Evolutionary conservation across 2,888 invertebrate species (phyloP).

Genomic region (Steromphala cineraria): DNA sequence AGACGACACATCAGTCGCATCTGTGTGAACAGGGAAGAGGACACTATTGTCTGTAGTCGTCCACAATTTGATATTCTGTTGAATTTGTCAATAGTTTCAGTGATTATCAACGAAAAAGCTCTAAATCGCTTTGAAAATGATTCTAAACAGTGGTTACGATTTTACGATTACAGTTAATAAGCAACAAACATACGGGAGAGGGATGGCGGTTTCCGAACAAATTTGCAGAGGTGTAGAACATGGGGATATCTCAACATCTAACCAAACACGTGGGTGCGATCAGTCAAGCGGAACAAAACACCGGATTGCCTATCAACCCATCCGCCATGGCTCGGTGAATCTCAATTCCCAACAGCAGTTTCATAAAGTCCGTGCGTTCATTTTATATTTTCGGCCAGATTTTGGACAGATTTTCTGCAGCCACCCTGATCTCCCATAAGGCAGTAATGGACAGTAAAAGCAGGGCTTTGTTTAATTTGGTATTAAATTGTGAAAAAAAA

Average conservation of each 20-base stretch:
- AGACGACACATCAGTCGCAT: slow-evolving; percentile 12
- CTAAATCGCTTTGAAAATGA: no score
- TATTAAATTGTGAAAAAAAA: no score
- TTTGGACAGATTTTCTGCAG: slow-evolving; percentile 1
- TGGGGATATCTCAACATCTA: no score
- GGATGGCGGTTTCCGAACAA: no score
- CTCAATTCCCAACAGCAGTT: not conserved
- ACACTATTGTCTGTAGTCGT: slow-evolving; percentile 12
- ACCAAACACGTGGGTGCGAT: no score
- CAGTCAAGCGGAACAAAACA: not conserved
- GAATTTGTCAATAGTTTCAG: slow-evolving; percentile 10
- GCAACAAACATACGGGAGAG: no score
- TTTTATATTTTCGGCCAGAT: not conserved
- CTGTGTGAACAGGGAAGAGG: not conserved
- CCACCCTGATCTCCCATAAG: not conserved
- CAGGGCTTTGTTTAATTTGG: not conserved
- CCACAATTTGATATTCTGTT: slow-evolving; percentile 9
- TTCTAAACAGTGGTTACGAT: no score
- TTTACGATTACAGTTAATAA: no score
- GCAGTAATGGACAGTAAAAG: no score
- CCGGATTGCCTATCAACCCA: not conserved
- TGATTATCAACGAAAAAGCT: not conserved
- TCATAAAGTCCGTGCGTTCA: not conserved
- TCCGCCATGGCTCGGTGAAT: not conserved
- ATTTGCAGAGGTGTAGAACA: no score